Conservation (phyloP, 2,113 vertebrate genomes). For the Brachirus orientalis region DNA sequence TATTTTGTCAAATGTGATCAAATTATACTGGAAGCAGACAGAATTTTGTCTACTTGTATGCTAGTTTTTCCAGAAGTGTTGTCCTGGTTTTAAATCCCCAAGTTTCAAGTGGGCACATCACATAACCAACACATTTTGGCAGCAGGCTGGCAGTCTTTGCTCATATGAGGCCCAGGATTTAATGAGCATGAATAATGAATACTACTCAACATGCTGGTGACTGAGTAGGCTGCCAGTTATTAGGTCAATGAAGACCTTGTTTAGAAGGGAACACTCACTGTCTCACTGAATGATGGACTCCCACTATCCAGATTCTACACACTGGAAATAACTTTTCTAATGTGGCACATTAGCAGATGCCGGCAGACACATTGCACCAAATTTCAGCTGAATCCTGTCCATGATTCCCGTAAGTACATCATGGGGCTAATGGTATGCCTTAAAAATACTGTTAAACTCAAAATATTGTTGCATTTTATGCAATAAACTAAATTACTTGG, state of each 20-base stretch:
- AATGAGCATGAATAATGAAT: conserved; percentile 90
- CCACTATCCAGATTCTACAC: conserved; percentile 61
- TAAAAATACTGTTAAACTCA: conserved; percentile 12
- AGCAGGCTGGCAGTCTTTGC: conserved; percentile 82
- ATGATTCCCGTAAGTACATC: conserved; percentile 13
- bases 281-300: conserved; percentile 72
- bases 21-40: conserved; percentile 77
- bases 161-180: conserved; percentile 83
- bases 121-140: conserved; percentile 85
- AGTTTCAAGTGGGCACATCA: conserved; percentile 86
- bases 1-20: conserved; percentile 80
- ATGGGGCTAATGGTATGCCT: conserved; percentile 9
- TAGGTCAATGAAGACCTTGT: conserved; percentile 83
- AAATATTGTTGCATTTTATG: conserved; percentile 9
- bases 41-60: conserved; percentile 68
- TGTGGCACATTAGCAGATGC: conserved; percentile 63
- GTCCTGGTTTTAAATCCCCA: conserved; percentile 83
- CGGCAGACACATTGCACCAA: conserved; percentile 43
- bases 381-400: conserved; percentile 38
- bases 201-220: conserved; percentile 82
- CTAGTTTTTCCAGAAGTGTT: conserved; percentile 79
- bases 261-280: conserved; percentile 75
- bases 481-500: conserved; percentile 27
- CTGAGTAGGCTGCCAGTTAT: conserved; percentile 83
- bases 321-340: conserved; percentile 76